Evolutionary conservation across 2,113 vertebrate genomes (phyloP).

Genomic region (Galemys pyrenaicus): DNA sequence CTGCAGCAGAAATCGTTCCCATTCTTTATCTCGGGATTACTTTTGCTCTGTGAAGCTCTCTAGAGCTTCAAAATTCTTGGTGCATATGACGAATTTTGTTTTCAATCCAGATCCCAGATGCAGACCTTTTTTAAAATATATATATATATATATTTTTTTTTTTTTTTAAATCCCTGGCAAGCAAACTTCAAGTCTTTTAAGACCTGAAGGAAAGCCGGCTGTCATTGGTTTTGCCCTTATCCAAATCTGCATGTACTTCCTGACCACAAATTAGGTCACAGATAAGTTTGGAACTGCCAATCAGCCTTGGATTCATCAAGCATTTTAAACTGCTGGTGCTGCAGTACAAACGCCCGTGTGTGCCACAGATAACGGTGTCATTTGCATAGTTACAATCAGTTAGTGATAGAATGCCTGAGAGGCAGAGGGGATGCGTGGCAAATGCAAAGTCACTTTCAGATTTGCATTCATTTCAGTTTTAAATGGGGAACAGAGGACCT

Average conservation of each 20-base stretch:
- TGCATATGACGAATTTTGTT: constrained; percentile 44
- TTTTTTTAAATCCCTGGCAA: neutral
- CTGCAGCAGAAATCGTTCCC: constrained; percentile 23
- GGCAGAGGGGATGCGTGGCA: constrained; percentile 13
- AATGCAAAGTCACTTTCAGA: constrained; percentile 70
- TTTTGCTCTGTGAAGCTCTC: constrained; percentile 48
- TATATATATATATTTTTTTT: neutral
- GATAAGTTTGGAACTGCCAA: constrained; percentile 73
- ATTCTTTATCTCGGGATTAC: constrained; percentile 64
- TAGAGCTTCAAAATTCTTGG: constrained; percentile 58
- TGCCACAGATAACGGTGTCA: constrained; percentile 69
- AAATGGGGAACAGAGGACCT: constrained; percentile 58
- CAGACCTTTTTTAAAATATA: neutral
- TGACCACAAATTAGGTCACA: constrained; percentile 73
- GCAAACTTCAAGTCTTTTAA: constrained; percentile 46
- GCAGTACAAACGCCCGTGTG: constrained; percentile 49
- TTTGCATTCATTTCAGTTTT: constrained; percentile 69
- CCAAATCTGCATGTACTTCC: constrained; percentile 56
- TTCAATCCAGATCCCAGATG: constrained; percentile 28
- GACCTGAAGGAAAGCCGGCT: constrained; percentile 34
- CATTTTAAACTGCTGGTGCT: constrained; percentile 67
- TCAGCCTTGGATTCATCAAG: constrained; percentile 71
- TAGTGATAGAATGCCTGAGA: constrained; percentile 66
- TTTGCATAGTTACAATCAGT: constrained; percentile 81
- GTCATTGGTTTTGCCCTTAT: constrained; percentile 62